phyloP scores from a whole-genome alignment of 2,888 invertebrate genomes.

The Magallana nippona region DNA sequence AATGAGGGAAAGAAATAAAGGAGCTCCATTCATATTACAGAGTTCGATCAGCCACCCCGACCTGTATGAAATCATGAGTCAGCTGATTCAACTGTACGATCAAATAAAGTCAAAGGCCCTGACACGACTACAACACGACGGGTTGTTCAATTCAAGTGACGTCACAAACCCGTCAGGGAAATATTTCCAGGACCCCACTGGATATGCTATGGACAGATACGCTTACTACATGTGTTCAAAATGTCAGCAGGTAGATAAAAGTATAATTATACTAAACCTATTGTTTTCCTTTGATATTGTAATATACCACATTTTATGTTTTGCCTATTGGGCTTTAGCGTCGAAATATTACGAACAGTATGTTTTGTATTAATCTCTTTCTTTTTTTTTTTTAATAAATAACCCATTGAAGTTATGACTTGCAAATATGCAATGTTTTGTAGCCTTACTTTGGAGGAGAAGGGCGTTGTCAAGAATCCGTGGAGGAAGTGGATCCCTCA shows the following conservation, averaged over 20 bases:
- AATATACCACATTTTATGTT: too few species aligned
- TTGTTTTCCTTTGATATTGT: too few species aligned
- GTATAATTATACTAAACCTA: too few species aligned
- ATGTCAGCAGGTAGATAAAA: constrained; percentile 18
- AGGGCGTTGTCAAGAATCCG: constrained; percentile 6
- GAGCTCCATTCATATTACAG: background rate
- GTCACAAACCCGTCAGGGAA: constrained; percentile 13
- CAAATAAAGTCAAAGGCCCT: constrained; percentile 29
- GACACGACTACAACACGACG: constrained; percentile 19
- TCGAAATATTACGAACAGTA: too few species aligned
- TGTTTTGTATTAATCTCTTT: too few species aligned
- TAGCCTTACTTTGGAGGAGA: constrained; percentile 20
- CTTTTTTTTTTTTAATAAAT: too few species aligned
- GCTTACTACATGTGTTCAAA: constrained; percentile 36
- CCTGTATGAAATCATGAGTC: constrained; percentile 9
- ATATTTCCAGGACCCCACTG: constrained; percentile 21
- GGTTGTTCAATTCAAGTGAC: background rate
- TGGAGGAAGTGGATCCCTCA: background rate
- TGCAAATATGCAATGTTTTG: background rate
- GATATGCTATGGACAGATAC: constrained; percentile 41
- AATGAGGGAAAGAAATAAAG: background rate
- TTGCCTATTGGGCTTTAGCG: too few species aligned
- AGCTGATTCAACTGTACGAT: background rate
- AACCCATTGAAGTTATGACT: too few species aligned
- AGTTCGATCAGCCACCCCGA: constrained; percentile 5